These are phyloP conservation scores for Xiphophorus hellerii DNA, from an alignment of 2,113 vertebrate species.

Conservation along the genomic window DNA sequence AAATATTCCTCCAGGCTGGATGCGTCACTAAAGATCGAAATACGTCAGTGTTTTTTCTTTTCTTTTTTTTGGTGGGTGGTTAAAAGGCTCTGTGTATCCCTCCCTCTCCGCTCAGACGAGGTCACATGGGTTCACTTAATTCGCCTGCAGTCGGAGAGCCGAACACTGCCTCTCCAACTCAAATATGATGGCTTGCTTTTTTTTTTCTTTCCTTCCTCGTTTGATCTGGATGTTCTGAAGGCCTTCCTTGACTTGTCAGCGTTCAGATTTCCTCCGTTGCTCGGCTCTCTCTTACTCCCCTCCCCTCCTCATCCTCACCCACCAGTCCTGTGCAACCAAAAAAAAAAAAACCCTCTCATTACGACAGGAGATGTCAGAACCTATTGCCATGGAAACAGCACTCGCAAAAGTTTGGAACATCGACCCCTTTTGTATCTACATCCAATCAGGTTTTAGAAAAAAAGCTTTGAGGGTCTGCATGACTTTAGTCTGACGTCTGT, in stretches of 20 bases:
- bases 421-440: slow-evolving; percentile 63
- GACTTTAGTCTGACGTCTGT: slow-evolving; percentile 46
- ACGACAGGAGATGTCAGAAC: slow-evolving; percentile 72
- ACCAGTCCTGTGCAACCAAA: slow-evolving; percentile 44
- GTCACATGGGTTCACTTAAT: slow-evolving; percentile 46
- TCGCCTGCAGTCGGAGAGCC: slow-evolving; percentile 34
- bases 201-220: neutral
- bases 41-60: slow-evolving; percentile 30
- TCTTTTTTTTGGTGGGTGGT: slow-evolving; percentile 19
- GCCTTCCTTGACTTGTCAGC: slow-evolving; percentile 22
- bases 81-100: slow-evolving; percentile 26
- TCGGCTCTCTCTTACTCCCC: neutral
- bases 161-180: neutral
- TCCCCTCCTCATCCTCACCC: neutral
- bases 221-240: slow-evolving; percentile 38
- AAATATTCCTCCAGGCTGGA: slow-evolving; percentile 38
- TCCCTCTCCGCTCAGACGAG: slow-evolving; percentile 22
- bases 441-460: slow-evolving; percentile 71
- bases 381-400: slow-evolving; percentile 81
- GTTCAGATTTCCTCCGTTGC: slow-evolving; percentile 25
- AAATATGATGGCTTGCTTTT: slow-evolving; percentile 1
- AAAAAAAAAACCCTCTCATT: slow-evolving; percentile 45
- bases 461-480: slow-evolving; percentile 41
- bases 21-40: slow-evolving; percentile 44
- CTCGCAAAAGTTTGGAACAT: slow-evolving; percentile 72